Evolutionary conservation across 2,888 invertebrate genomes (phyloP).

Genomic region (Marasmarcha lunaedactyla): DNA sequence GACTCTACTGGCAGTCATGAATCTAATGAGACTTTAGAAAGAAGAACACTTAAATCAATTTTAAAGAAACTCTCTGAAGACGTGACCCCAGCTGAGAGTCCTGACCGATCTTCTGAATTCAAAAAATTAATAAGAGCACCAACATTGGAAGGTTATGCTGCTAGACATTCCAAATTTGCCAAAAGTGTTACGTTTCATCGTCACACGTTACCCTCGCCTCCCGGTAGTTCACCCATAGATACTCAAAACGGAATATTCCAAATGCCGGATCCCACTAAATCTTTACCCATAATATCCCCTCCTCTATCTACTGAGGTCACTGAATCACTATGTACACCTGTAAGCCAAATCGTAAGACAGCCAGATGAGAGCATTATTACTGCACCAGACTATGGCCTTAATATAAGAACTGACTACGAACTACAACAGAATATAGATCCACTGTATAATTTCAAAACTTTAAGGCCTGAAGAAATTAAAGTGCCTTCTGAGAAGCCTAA

Average conservation of each 20-base stretch:
- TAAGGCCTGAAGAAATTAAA: constrained; percentile 64
- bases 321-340: constrained; percentile 21
- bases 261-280: constrained; percentile 35
- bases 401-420: constrained; percentile 38
- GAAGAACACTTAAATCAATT: constrained; percentile 86
- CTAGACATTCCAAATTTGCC: constrained; percentile 86
- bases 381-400: constrained; percentile 26
- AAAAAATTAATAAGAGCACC: constrained; percentile 82
- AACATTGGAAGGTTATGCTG: constrained; percentile 89
- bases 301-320: constrained; percentile 20
- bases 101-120: constrained; percentile 69
- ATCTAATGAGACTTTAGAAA: constrained; percentile 85
- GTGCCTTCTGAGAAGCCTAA: constrained; percentile 69
- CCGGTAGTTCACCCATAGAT: constrained; percentile 61
- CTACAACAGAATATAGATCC: constrained; percentile 38
- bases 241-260: constrained; percentile 37
- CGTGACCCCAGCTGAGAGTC: constrained; percentile 57
- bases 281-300: constrained; percentile 23
- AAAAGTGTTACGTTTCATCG: constrained; percentile 92
- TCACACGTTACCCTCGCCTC: constrained; percentile 86
- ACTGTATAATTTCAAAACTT: constrained; percentile 42
- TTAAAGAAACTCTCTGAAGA: constrained; percentile 85
- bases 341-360: constrained; percentile 25
- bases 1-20: constrained; percentile 47
- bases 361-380: constrained; percentile 19